Conservation (phyloP, 92 coral and sea anemone genomes). For the Epizoanthus rinbou region DNA sequence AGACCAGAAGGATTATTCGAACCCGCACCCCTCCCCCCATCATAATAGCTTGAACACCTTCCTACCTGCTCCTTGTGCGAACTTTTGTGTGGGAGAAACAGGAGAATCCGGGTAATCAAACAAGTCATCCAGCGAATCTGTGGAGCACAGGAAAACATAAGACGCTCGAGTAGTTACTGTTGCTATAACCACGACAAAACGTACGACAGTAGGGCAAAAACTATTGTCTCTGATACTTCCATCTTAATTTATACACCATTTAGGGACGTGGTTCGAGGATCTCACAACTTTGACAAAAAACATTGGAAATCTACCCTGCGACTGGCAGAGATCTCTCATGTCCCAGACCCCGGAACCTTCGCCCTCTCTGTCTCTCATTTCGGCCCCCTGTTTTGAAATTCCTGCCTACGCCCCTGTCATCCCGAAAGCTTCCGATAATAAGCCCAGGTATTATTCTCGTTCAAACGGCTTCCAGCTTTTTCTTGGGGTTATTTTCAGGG, state of each 20-base stretch:
- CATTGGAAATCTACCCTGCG: neutral
- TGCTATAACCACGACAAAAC: neutral
- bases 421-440: no score
- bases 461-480: no score
- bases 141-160: neutral
- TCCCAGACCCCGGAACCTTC: no score
- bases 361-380: neutral
- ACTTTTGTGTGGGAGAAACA: slow-evolving; percentile 46
- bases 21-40: neutral
- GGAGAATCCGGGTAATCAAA: slow-evolving; percentile 56
- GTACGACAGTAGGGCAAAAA: neutral
- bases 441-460: no score
- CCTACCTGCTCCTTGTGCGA: slow-evolving; percentile 63
- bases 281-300: neutral
- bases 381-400: no score
- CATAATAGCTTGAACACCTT: neutral
- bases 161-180: neutral
- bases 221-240: no score
- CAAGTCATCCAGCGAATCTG: slow-evolving; percentile 56
- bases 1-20: neutral
- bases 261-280: no score
- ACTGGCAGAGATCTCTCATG: no score
- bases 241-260: no score
- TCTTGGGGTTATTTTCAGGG: no score
- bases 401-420: no score